A percentile compares a stretch with the other conserved stretches of the same genome.
Conservation (phyloP, 2,888 invertebrate genomes). For the Eilema sororculum region DNA sequence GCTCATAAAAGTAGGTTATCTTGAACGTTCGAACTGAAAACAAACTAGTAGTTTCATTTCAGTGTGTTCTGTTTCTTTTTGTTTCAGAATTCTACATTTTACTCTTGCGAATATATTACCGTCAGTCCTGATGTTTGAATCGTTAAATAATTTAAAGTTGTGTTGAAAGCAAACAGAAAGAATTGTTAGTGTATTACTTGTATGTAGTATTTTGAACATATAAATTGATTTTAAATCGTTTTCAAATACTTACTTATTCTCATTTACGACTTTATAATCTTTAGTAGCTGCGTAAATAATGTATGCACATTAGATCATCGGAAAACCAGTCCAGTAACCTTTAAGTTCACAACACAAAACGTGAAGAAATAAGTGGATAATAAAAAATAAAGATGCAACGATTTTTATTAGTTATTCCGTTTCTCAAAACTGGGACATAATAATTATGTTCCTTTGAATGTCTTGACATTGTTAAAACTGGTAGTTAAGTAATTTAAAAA, state of each 20-base stretch:
- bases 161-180: too few species aligned
- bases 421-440: slow-evolving; percentile 15
- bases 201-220: not conserved
- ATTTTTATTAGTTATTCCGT: slow-evolving; percentile 9
- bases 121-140: not conserved
- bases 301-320: slow-evolving; percentile 81
- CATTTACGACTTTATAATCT: slow-evolving; percentile 14
- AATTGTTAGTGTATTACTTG: not conserved
- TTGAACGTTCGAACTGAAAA: slow-evolving; percentile 14
- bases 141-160: not conserved
- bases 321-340: slow-evolving; percentile 73
- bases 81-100: not conserved
- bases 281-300: slow-evolving; percentile 51
- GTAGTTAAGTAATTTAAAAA: slow-evolving; percentile 16
- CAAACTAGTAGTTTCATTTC: slow-evolving; percentile 13
- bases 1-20: slow-evolving; percentile 27
- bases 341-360: slow-evolving; percentile 54
- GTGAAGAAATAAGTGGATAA: slow-evolving; percentile 48
- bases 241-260: slow-evolving; percentile 28
- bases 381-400: slow-evolving; percentile 24
- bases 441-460: slow-evolving; percentile 12
- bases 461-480: slow-evolving; percentile 20
- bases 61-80: not conserved
- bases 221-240: slow-evolving; percentile 12
- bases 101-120: not conserved